Evolutionary conservation across 2,888 invertebrate genomes (phyloP).

Genomic region (Pterostichus niger): DNA sequence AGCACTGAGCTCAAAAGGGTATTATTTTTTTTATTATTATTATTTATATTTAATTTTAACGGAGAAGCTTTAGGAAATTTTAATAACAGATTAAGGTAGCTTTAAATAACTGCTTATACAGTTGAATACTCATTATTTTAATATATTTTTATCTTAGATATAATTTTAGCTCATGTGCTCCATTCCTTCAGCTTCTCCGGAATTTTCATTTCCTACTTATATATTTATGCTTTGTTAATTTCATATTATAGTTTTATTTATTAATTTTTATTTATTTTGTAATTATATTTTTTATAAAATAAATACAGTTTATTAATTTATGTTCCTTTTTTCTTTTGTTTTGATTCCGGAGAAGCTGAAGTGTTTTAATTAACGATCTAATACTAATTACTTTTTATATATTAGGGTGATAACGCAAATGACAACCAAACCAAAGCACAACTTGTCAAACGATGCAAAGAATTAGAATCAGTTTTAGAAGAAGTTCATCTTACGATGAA

Average conservation of each 20-base stretch:
- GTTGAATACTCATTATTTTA: constrained; percentile 68
- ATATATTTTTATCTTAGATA: constrained; percentile 66
- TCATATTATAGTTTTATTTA: constrained; percentile 61
- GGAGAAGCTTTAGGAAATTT: constrained; percentile 74
- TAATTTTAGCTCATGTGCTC: constrained; percentile 72
- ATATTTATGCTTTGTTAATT: constrained; percentile 68
- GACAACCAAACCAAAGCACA: constrained; percentile 72
- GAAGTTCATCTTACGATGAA: constrained; percentile 72
- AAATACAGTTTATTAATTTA: constrained; percentile 67
- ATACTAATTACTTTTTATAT: constrained; percentile 43
- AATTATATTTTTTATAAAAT: constrained; percentile 71
- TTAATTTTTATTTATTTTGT: constrained; percentile 68
- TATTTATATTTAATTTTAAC: constrained; percentile 69
- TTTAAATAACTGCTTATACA: constrained; percentile 61
- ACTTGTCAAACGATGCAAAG: constrained; percentile 76
- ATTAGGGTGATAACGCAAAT: constrained; percentile 63
- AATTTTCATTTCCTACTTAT: constrained; percentile 62
- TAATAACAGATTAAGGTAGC: constrained; percentile 59
- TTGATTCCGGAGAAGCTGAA: constrained; percentile 75
- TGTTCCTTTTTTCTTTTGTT: constrained; percentile 70
- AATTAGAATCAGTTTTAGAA: constrained; percentile 79
- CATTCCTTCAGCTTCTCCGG: constrained; percentile 77
- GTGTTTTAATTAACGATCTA: constrained; percentile 35
- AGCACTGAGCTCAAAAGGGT: constrained; percentile 72
- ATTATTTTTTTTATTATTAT: constrained; percentile 69